Conservation (phyloP, 2,797 vertebrate species). For the Allobates femoralis region DNA sequence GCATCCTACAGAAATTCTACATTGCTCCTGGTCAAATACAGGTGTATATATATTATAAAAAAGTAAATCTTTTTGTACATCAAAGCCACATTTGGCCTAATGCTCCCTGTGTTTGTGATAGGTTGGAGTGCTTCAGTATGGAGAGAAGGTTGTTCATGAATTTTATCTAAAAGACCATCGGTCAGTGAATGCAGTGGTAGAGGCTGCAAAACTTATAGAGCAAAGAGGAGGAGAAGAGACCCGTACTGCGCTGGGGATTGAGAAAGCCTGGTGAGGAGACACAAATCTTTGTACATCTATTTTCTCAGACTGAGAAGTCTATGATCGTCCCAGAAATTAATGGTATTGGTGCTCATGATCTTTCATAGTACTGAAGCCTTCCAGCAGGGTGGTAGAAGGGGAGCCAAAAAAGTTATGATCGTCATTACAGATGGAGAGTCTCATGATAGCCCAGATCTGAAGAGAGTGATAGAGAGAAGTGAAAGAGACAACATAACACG, state of each 20-base stretch:
- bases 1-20: conserved; percentile 96
- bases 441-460: conserved; percentile 91
- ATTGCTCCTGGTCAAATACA: conserved; percentile 97
- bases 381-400: conserved; percentile 93
- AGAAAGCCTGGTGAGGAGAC: conserved; percentile 84
- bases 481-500: conserved; percentile 94
- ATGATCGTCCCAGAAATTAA: background rate
- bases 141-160: conserved; percentile 93
- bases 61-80: rapidly evolving
- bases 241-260: conserved; percentile 93
- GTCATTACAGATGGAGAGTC: conserved; percentile 99
- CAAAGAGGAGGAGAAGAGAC: conserved; percentile 95
- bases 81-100: background rate
- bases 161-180: conserved; percentile 93
- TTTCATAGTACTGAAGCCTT: conserved; percentile 90
- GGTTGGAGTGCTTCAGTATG: conserved; percentile 95
- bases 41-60: conserved; percentile 79
- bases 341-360: background rate
- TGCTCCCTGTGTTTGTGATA: conserved; percentile 62
- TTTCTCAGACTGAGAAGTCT: background rate
- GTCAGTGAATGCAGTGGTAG: conserved; percentile 92
- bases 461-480: conserved; percentile 92
- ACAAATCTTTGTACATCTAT: background rate
- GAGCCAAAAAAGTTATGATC: conserved; percentile 98
- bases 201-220: conserved; percentile 88